A percentile compares a stretch with the other conserved stretches of the same genome.
These are phyloP conservation scores for Oxyscelio sp. DNA, from an alignment of 2,888 invertebrate genomes.

Conservation along the genomic window DNA sequence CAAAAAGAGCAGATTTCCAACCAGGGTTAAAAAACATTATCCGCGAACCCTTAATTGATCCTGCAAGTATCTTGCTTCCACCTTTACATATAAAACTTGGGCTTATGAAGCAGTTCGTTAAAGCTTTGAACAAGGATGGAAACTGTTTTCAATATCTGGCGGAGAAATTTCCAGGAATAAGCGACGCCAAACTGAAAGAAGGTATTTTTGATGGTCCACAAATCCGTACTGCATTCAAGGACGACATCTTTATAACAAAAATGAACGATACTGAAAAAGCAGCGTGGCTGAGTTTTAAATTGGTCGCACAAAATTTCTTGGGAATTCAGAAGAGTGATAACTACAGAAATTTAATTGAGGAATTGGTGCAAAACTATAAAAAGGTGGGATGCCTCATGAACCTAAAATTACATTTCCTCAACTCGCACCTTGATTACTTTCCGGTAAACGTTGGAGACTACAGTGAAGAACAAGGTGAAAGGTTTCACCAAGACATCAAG, in stretches of 20 bases:
- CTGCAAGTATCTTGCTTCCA: conserved; percentile 35
- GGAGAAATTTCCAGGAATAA: conserved; percentile 23
- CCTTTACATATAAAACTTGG: conserved; percentile 40
- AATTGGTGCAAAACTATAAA: too few species aligned
- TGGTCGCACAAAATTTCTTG: conserved; percentile 20
- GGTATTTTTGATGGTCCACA: conserved; percentile 31
- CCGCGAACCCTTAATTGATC: conserved; percentile 28
- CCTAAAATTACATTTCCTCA: too few species aligned
- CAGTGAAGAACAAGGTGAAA: too few species aligned
- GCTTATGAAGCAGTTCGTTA: conserved; percentile 18
- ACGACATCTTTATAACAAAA: not conserved
- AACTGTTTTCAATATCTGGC: conserved; percentile 16
- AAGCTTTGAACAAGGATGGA: conserved; percentile 29
- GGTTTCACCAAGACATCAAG: too few species aligned
- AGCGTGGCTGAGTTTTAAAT: conserved; percentile 38
- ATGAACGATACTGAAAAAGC: conserved; percentile 33
- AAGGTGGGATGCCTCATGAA: too few species aligned
- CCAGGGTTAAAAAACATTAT: conserved; percentile 41
- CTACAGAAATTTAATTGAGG: conserved; percentile 18
- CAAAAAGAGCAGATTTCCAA: conserved; percentile 8
- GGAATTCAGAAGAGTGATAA: conserved; percentile 23
- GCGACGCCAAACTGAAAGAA: conserved; percentile 37
- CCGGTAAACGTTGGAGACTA: too few species aligned
- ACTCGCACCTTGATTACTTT: too few species aligned
- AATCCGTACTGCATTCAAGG: too few species aligned